Conservation (phyloP, 2,797 vertebrate species). For the Synaphobranchus kaupii region DNA sequence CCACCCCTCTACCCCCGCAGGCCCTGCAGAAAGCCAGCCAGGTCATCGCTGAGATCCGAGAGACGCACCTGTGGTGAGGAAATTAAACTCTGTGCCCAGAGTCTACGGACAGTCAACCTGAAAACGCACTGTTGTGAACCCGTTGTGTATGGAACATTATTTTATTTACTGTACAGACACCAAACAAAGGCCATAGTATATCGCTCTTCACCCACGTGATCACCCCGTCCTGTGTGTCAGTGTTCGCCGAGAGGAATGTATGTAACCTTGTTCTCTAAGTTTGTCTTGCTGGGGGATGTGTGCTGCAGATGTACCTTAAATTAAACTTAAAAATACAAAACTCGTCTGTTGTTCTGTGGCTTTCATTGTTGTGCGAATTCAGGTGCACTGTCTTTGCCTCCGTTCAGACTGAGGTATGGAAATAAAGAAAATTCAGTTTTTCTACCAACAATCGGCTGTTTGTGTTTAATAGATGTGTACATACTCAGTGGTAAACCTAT, state of each 20-base stretch:
- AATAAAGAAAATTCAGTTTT: not conserved
- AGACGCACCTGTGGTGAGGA: constrained; percentile 96
- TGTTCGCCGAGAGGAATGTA: constrained; percentile 63
- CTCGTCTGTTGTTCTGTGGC: constrained; percentile 22
- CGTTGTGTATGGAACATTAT: constrained; percentile 70
- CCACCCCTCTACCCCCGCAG: constrained; percentile 60
- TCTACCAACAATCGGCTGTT: not conserved
- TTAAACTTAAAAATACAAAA: constrained; percentile 64
- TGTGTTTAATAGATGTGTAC: not conserved
- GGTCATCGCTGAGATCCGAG: constrained; percentile 96
- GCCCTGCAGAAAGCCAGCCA: constrained; percentile 96
- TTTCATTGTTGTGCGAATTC: constrained; percentile 21
- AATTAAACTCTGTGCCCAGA: constrained; percentile 49
- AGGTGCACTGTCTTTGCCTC: not conserved
- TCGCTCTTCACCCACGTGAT: constrained; percentile 49
- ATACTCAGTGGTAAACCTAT: not conserved
- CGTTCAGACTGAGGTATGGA: not conserved
- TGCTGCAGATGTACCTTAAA: constrained; percentile 70
- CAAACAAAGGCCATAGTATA: constrained; percentile 54
- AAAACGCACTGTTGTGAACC: constrained; percentile 73
- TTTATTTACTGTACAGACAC: constrained; percentile 82
- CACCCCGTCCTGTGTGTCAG: constrained; percentile 56
- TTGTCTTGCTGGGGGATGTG: constrained; percentile 72
- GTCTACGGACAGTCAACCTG: constrained; percentile 62
- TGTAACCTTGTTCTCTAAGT: constrained; percentile 47